These are phyloP conservation scores for Panthera tigris DNA, from an alignment of 2,113 vertebrate genomes.

Conservation along the genomic window DNA sequence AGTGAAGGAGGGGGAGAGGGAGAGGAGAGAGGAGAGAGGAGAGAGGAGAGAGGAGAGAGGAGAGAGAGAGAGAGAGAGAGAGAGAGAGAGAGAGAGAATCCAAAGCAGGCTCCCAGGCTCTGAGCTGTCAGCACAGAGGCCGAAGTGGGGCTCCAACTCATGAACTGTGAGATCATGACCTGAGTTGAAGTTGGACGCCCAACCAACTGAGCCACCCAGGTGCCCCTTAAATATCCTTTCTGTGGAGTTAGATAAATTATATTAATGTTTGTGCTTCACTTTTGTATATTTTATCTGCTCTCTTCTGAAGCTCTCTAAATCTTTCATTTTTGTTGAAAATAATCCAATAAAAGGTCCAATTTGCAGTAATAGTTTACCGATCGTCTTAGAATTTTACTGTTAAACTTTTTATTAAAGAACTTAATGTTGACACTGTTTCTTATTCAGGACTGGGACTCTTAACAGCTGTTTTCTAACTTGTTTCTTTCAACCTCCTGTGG, in stretches of 20 bases:
- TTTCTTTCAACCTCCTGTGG: background rate
- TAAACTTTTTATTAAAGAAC: background rate
- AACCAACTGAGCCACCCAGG: no score
- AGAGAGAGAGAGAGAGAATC: no score
- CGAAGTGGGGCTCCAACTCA: no score
- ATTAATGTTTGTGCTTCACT: background rate
- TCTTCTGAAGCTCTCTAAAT: background rate
- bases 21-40: no score
- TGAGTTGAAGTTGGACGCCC: no score
- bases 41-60: no score
- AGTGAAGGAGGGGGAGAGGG: no score
- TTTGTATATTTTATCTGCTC: background rate
- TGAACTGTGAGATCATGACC: no score
- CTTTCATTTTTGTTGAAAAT: slow-evolving; percentile 27
- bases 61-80: no score
- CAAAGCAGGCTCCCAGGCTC: no score
- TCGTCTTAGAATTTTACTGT: background rate
- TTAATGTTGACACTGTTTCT: background rate
- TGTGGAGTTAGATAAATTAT: background rate
- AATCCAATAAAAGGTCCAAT: background rate
- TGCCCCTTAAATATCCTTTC: background rate
- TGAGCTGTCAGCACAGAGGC: no score
- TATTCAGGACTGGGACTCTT: background rate
- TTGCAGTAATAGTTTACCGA: background rate
- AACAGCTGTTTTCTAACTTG: background rate